Base-by-base conservation (phyloP, 2,797 vertebrate species). In the Pagetopsis macropterus region DNA sequence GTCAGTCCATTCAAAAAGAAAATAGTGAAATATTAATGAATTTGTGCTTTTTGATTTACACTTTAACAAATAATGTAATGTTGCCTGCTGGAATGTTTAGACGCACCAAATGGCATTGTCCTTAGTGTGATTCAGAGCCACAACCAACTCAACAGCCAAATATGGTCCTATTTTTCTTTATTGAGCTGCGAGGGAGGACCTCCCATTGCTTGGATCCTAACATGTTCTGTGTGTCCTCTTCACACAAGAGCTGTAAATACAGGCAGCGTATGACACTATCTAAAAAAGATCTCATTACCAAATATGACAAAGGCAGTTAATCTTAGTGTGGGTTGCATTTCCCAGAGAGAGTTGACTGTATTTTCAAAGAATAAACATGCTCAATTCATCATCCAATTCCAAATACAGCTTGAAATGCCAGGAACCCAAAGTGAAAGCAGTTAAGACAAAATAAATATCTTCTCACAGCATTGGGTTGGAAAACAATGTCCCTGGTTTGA, bases 131-230 rank as follows among this genome's bases (percentile, higher is more conserved):
- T 88, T 87, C 82, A 85, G 84, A 84, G 86, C 69, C 77, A 85
- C 76, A 88, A 88, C 66, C 70, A 56, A 71, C 86, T 85, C 76
- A 72, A 79, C 83, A 14, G 78, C 92, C 92, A 92, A 93, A 94
- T 94, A 94, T 91, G 93, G 93, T 85, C 71, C 74, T 91, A 87
- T 89, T 92, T 89, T 85, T 88, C 83, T 86, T 85, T 87, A 86
- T 86, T 81, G 79, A 75, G 86, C 88, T 76, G 84, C 56, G 79
- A 89, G 87, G 83, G 86, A 92, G 89, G 88, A 91, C 82, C 88
- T 85, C 86, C 89, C 85, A 89, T 89, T 80, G 86, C 79, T 84
- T 82, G 62, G 73, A 84, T 87, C 74, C 84, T 83, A 85, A 87
- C 84, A 82, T 88, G 78, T 88, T 88, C 87, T 91, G 81, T 75